A percentile compares a stretch with the other conserved stretches of the same genome.
Conservation (phyloP, 2,888 invertebrate species). For the Slavum lentiscoides region DNA sequence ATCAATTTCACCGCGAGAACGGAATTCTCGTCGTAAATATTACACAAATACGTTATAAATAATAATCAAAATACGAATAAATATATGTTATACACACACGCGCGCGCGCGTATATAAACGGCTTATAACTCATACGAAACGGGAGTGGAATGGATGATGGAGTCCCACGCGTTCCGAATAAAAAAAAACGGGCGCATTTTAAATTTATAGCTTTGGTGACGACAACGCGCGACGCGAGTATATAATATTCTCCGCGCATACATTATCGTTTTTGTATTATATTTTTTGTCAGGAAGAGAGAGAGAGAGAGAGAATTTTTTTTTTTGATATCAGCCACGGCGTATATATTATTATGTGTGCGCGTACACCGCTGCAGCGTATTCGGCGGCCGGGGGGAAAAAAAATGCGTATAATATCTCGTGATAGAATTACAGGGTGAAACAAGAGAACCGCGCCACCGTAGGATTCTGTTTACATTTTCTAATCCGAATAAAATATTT, state of each 20-base stretch:
- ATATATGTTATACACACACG: background rate
- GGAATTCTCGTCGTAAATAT: background rate
- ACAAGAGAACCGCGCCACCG: too few species aligned
- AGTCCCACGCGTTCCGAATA: conserved; percentile 12
- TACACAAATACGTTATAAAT: background rate
- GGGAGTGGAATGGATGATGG: background rate
- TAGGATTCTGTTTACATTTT: too few species aligned
- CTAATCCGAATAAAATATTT: too few species aligned
- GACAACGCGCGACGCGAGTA: background rate
- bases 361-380: background rate
- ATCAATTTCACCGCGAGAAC: conserved; percentile 4
- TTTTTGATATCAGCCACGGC: background rate
- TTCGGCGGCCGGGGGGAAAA: too few species aligned
- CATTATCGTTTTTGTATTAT: background rate
- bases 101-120: background rate
- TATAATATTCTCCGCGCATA: background rate
- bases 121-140: background rate
- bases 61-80: background rate
- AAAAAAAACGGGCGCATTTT: conserved; percentile 15
- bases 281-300: conserved; percentile 3
- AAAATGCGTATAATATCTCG: too few species aligned
- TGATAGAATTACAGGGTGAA: too few species aligned
- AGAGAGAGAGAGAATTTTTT: background rate
- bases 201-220: conserved; percentile 19
- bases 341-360: background rate